These are phyloP conservation scores for Dipodomys merriami DNA, from an alignment of 2,113 vertebrate species.

Conservation along the genomic window DNA sequence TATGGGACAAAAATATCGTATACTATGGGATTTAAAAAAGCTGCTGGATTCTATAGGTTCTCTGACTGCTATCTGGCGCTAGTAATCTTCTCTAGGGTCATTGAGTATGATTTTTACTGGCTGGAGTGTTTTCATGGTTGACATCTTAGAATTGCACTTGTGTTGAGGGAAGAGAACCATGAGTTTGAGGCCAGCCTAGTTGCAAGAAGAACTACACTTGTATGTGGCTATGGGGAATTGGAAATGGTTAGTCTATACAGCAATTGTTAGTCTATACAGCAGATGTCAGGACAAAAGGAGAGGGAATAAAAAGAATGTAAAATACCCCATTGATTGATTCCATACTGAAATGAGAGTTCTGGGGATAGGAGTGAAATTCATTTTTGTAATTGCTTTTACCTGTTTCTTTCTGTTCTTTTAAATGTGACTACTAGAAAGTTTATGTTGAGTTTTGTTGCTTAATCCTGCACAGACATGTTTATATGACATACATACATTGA, in stretches of 20 bases:
- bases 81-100: neutral
- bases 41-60: neutral
- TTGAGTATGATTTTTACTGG: neutral
- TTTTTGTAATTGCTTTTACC: slow-evolving; percentile 41
- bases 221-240: neutral
- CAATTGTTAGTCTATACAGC: neutral
- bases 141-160: neutral
- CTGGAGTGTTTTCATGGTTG: neutral
- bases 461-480: no score
- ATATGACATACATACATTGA: no score
- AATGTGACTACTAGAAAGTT: neutral
- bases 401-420: slow-evolving; percentile 39
- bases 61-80: neutral
- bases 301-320: neutral
- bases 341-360: slow-evolving; percentile 34
- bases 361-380: neutral
- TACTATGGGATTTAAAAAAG: neutral
- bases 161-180: neutral
- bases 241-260: neutral
- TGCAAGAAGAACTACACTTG: neutral
- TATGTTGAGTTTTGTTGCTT: neutral
- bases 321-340: neutral
- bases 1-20: neutral
- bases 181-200: neutral
- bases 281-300: neutral